These are phyloP conservation scores for Amphiprion ocellaris DNA, from an alignment of 2,113 vertebrate species.

Conservation along the genomic window DNA sequence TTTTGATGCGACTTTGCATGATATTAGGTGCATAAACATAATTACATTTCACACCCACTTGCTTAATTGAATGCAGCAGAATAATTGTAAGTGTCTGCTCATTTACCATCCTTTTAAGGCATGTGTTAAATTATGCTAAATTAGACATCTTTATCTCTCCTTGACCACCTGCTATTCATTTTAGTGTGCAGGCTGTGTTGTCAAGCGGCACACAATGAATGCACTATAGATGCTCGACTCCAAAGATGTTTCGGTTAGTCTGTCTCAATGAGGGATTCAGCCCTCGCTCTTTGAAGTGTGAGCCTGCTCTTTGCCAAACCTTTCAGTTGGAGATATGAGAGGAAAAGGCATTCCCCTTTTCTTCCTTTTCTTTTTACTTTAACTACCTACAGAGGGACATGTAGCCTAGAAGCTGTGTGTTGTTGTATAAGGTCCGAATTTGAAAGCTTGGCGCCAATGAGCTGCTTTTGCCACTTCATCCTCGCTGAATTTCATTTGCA, in stretches of 20 bases:
- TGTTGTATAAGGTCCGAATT: conserved; percentile 14
- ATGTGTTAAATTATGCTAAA: conserved; percentile 34
- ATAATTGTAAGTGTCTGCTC: not conserved
- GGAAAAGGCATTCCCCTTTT: not conserved
- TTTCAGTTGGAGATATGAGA: conserved; percentile 23
- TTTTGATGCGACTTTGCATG: not conserved
- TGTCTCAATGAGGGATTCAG: conserved; percentile 46
- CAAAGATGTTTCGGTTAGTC: conserved; percentile 24
- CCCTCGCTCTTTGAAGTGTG: conserved; percentile 29
- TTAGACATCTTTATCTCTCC: conserved; percentile 45
- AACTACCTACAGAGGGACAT: conserved; percentile 23
- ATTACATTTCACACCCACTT: conserved; percentile 22
- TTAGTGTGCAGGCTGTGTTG: conserved; percentile 35
- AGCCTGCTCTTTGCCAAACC: conserved; percentile 36
- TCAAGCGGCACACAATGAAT: conserved; percentile 23
- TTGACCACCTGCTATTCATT: conserved; percentile 57
- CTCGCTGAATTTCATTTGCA: conserved; percentile 52
- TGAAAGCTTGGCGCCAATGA: not conserved
- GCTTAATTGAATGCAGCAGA: conserved; percentile 16
- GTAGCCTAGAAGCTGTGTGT: not conserved
- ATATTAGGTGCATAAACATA: not conserved
- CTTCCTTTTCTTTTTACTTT: conserved; percentile 18
- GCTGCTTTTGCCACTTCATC: not conserved
- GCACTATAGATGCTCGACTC: conserved; percentile 20
- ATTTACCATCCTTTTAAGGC: conserved; percentile 13